phyloP scores from a whole-genome alignment of 2,797 vertebrate species.

The Rhabdophis nuchalis region DNA sequence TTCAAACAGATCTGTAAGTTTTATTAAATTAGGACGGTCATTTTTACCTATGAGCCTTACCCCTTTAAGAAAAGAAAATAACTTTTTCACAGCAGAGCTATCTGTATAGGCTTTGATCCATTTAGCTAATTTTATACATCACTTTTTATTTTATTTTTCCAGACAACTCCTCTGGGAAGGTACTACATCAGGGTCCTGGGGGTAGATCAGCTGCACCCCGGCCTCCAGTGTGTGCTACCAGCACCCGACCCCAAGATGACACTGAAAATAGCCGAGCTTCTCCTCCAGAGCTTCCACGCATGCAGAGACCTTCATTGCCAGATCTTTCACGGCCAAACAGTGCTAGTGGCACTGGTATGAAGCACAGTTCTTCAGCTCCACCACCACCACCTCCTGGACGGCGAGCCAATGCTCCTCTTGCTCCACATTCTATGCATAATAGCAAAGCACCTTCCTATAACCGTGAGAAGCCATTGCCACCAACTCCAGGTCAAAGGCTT shows the following conservation, averaged over 20 bases:
- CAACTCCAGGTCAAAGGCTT: constrained; percentile 78
- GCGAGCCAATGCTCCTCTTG: constrained; percentile 70
- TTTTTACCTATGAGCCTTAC: neutral
- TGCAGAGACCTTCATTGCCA: constrained; percentile 85
- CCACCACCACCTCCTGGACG: constrained; percentile 70
- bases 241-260: constrained; percentile 73
- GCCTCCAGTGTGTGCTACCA: constrained; percentile 68
- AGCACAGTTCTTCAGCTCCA: constrained; percentile 74
- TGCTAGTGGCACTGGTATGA: constrained; percentile 70
- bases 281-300: constrained; percentile 78
- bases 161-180: constrained; percentile 79
- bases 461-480: constrained; percentile 87
- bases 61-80: accelerated
- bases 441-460: constrained; percentile 74
- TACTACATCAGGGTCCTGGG: constrained; percentile 78
- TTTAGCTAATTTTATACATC: constrained; percentile 12
- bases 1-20: neutral
- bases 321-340: constrained; percentile 80
- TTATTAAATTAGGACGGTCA: neutral
- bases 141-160: constrained; percentile 32
- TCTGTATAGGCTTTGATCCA: neutral
- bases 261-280: constrained; percentile 70
- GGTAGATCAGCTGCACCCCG: constrained; percentile 80
- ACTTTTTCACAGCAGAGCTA: neutral
- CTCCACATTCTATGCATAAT: constrained; percentile 60